Evolutionary conservation across 2,113 vertebrate species (phyloP), one percentile per base, ranked within the genome.

Genomic region (Vanacampus margaritifer): DNA sequence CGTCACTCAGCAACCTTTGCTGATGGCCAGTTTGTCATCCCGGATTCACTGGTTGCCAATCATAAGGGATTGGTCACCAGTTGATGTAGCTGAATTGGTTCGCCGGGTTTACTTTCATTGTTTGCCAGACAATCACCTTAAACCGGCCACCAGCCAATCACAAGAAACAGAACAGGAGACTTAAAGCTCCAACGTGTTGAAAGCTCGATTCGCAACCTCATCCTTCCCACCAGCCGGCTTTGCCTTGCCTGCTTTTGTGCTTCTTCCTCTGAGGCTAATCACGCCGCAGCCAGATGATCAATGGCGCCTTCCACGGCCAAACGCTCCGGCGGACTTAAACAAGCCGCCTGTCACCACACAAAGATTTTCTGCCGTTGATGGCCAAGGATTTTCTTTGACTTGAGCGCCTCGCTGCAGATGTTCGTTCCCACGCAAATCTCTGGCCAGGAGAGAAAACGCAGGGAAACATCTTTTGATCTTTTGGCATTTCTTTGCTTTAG

Each of bases 201-300:
- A 78, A 76, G 65, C 70, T 79, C 80, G 76, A 87, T 89, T 81
- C 81, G 78, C 75, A 81, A 79, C 79, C 85, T 87, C 67, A 11
- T 28, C n/a, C 24, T 28, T 26, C 24, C 43, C 17, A 19, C 43
- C 43, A 5, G 16, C 43, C 43, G 3, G 3, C 41, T 13, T 16
- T 24, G 17, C 65, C 74, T 36, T 56, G 24, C 26, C 54, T 57
- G 5, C 54, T 63, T 81, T 71, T 85, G 89, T 81, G 72, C 76
- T 75, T 79, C 59, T 67, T 37, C 51, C 67, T 86, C 65, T 12
- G 68, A 81, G 86, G 86, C 72, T 65, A 74, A 79, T 82, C 48
- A 79, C 79, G 74, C 68, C 64, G 68, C 73, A 56, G 51, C 51
- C 26, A 60, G 77, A 58, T 72, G 79, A 82, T 85, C 80, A 75